Evolutionary conservation across 2,113 vertebrate species (phyloP).

Genomic region (Petrocephalus microphthalmus): DNA sequence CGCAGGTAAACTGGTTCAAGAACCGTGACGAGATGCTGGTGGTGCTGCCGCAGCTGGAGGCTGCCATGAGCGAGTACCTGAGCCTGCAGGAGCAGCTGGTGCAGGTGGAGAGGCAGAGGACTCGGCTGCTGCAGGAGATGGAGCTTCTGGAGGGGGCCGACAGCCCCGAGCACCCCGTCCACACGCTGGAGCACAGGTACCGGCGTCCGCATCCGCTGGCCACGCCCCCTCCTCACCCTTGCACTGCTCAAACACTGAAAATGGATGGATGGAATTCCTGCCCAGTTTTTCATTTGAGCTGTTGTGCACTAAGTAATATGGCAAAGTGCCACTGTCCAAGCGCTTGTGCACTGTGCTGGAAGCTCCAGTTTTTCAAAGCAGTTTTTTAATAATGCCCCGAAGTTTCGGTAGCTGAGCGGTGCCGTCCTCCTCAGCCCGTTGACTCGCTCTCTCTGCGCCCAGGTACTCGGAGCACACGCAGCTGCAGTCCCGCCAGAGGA

Average conservation of each 20-base stretch:
- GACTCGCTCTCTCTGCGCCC: neutral
- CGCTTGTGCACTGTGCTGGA: neutral
- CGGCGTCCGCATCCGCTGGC: neutral
- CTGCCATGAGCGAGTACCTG: conserved; percentile 81
- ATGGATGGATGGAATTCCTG: too few species aligned
- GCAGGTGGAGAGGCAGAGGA: conserved; percentile 80
- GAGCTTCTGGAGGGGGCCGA: conserved; percentile 89
- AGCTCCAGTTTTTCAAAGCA: neutral
- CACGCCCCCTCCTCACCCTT: neutral
- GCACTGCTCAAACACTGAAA: too few species aligned
- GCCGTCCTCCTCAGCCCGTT: neutral
- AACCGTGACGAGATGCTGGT: conserved; percentile 93
- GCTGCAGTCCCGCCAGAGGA: conserved; percentile 84
- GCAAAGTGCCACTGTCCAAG: neutral
- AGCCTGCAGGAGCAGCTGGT: conserved; percentile 80
- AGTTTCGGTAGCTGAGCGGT: neutral
- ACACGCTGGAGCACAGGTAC: conserved; percentile 87
- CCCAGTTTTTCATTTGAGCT: neutral
- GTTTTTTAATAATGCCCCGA: neutral
- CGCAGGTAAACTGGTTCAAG: conserved; percentile 97
- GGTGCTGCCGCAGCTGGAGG: conserved; percentile 86
- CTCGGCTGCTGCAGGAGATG: conserved; percentile 82
- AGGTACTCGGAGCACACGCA: conserved; percentile 96
- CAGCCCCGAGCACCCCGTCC: conserved; percentile 75
- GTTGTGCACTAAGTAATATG: neutral